Evolutionary conservation across 2,888 invertebrate species (phyloP), one percentile per base, ranked within the genome.

Genomic region (Thymelicus lineola): DNA sequence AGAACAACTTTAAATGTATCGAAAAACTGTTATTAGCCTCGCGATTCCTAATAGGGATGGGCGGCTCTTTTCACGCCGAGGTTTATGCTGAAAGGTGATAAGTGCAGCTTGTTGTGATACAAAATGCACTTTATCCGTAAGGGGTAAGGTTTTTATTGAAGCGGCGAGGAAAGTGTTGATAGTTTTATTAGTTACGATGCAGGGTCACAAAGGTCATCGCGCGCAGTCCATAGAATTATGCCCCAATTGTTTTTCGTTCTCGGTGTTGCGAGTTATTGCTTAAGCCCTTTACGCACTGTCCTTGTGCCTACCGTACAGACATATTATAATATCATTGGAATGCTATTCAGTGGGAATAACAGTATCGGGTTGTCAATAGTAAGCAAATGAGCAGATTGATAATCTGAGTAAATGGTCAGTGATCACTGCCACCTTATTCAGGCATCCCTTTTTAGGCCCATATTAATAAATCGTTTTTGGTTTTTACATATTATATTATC

Each of bases 241-340:
- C 86, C 84, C 85, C 90, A 89, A 91, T 91, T 90, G 90, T 91
- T 87, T 88, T 83, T 83, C 80, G 81, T 83, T 83, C 83, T 72
- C 70, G 71, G 82, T 82, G 83, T 81, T 77, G 82, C 80, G 57
- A 63, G 57, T 62, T 68, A 63, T 63, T 57, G 68, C 68, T 69
- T 69, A 63, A 62, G 63, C 46, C 48, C 20, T 58, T 38, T 69
- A 63, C 15, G 58, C 68, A 63, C 36, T 36, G n/a, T 46, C 62
- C 68, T 15, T 36, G 28, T 6, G 12, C 10, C 42, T 38, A 17
- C 35, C 17, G 17, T 15, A 46, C 50, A 12, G 12, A 10, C 42
- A 42, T 10, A 42, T 10, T 9, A 42, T 3, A 4, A 10, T 42
- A 12, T 42, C 42, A 12, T 42, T 42, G 42, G 42, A 42, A 42